Base-by-base conservation (phyloP, 2,888 invertebrate genomes). In the Glaucopsyche alexis region DNA sequence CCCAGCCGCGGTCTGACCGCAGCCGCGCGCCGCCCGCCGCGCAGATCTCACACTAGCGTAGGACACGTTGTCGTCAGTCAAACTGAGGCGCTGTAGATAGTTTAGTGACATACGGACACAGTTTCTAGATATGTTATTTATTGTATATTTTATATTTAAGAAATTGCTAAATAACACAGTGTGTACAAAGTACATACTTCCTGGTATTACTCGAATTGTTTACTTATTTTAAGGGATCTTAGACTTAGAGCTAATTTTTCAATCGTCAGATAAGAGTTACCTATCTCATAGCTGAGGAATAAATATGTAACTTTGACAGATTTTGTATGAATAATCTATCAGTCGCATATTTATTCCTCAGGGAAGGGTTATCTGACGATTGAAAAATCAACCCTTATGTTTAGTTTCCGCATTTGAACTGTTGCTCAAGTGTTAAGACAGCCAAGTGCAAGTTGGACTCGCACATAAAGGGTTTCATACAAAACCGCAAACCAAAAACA, bases 1-100 rank as follows among this genome's bases (percentile, higher is more conserved):
- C 70, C 74, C 74, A 42, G 73, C 76, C 40, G 38, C 50, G 19
- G 50, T 66, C 42, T 49, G 50, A 49, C 45, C 70, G 14, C 72
- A 70, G 29, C 16, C 55, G 13, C 47, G 47, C 47, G 13, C 47
- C 47, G 4, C 19, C 11, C 19, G 9, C 11, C 52, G 52, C 55
- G 19, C 29, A 60, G 29, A 60, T 60, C 60, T 60, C 60, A 29
- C 19, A 2, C 60, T 60, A 60, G 60, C 2, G 19, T 55, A 55
- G 52, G 60, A 60, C 13, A 29, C 7, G 9, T 29, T 16, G 29
- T 29, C 55, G 60, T 13, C 60, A 60, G 60, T 60, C 11, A 60
- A 60, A 60, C 60, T 19, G 60, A 13, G 13, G 11, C 55, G 16
- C 19, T 55, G 55, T 55, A 55, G 55, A 19, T 52, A 16, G 16